These are phyloP conservation scores for Terebella lapidaria DNA, from an alignment of 2,888 invertebrate genomes.

Conservation along the genomic window DNA sequence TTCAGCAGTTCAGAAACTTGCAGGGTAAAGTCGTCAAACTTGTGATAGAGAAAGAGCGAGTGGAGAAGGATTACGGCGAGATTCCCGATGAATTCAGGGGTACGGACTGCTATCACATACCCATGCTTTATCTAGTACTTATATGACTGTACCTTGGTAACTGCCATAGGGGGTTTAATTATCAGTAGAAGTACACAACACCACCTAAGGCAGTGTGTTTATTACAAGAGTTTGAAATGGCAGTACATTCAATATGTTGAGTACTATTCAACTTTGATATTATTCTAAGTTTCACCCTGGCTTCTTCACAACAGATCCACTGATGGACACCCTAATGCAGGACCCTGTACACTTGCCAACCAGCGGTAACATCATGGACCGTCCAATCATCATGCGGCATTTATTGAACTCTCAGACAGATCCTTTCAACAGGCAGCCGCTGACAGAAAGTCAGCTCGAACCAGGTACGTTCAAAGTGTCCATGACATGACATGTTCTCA, in stretches of 20 bases:
- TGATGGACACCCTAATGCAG: slow-evolving; percentile 96
- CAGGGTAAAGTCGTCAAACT: slow-evolving; percentile 58
- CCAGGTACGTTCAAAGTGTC: slow-evolving; percentile 64
- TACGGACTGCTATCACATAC: slow-evolving; percentile 26
- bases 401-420: slow-evolving; percentile 92
- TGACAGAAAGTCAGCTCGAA: slow-evolving; percentile 87
- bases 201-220: too few relatives aligned
- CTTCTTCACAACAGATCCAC: too few relatives aligned
- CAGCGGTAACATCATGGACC: slow-evolving; percentile 82
- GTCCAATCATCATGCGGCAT: slow-evolving; percentile 87
- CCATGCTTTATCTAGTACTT: background rate
- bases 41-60: slow-evolving; percentile 71
- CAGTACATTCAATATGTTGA: too few relatives aligned
- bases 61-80: slow-evolving; percentile 88
- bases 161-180: too few relatives aligned
- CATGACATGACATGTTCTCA: background rate
- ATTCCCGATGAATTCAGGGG: slow-evolving; percentile 91
- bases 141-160: too few relatives aligned
- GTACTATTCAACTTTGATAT: too few relatives aligned
- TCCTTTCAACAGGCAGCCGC: slow-evolving; percentile 93
- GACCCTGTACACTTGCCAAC: slow-evolving; percentile 85
- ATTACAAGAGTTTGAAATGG: too few relatives aligned
- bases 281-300: too few relatives aligned
- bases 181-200: too few relatives aligned
- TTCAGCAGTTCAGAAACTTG: slow-evolving; percentile 70